These are phyloP conservation scores for Orchestia grillus DNA, from an alignment of 1,140 invertebrate genomes.

Conservation along the genomic window DNA sequence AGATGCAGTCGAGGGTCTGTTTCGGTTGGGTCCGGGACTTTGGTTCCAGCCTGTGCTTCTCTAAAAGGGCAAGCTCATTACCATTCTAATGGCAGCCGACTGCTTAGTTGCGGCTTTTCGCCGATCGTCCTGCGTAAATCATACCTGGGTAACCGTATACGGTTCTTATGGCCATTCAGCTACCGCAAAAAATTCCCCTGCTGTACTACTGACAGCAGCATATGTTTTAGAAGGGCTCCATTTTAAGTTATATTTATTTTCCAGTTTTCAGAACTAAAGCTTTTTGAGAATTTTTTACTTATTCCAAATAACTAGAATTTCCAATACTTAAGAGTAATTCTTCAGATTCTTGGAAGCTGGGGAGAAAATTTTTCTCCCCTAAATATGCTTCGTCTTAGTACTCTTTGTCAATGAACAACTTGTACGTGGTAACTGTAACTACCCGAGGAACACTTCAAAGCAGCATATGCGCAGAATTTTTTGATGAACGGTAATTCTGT, in stretches of 20 bases:
- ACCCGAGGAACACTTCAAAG: background rate
- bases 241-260: background rate
- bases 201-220: background rate
- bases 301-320: too few relatives aligned
- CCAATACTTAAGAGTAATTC: too few relatives aligned
- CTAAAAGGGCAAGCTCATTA: conserved; percentile 52
- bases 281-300: background rate
- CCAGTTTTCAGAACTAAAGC: background rate
- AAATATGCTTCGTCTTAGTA: background rate
- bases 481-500: too few relatives aligned
- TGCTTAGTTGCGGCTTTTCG: conserved; percentile 51
- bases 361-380: background rate
- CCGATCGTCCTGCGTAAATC: conserved; percentile 48
- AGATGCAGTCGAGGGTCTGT: conserved; percentile 24
- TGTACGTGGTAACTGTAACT: background rate
- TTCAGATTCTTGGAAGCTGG: background rate
- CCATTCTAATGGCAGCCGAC: conserved; percentile 49
- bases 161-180: conserved; percentile 16
- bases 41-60: background rate
- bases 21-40: background rate
- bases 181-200: conserved; percentile 1
- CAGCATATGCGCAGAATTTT: background rate
- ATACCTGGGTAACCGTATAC: conserved; percentile 14
- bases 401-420: background rate
- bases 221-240: background rate